Base-by-base conservation (phyloP, 1,140 invertebrate genomes). In the Trichoplusia ni region DNA sequence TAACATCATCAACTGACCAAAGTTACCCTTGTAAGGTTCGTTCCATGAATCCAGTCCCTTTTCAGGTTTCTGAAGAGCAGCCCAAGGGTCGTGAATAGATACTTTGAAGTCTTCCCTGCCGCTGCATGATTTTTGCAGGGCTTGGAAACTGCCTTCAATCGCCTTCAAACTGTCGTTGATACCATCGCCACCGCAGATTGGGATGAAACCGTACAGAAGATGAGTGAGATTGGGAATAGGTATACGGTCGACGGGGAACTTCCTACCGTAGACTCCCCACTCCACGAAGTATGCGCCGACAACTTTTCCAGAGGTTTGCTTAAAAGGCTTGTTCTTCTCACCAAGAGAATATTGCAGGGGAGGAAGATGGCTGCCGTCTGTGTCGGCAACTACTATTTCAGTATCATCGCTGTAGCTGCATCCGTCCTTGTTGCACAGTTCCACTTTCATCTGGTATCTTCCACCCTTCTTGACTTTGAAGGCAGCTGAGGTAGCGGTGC, bases 81-180 rank as follows among this genome's bases (percentile, higher is more conserved):
- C 88, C 88, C 88, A 90, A 8, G 88, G 88, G 53, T 90, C 88
- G 29, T 90, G 88, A 37, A 90, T 90, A 2, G 87, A 86, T 19
- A 90, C 88, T 72, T 89, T 86, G 69, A 90, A 90, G 49, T 89
- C 86, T 69, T 90, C 84, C 0, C 88, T 81, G 13, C 88, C 88
- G 9, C 83, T 86, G 71, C 88, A 90, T 4, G 88, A 90, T 4
- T 85, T 67, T 49, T 90, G 88, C 3, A 90, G 67, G 23, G 86
- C 86, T 75, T 85, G 86, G 71, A 90, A 90, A 78, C 88, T 90
- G 46, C 84, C 84, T 69, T 90, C 88, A n/a, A 90, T 90, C 71
- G 89, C 86, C 31, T 90, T 90, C 59, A 90, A 84, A 73, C 88
- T 90, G 77, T 90, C 88, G 38, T 90, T 90, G 60, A 90, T 90